Evolutionary conservation across 92 coral and sea anemone genomes (phyloP), one percentile per base, ranked within the genome.

Genomic region (Anthopleura xanthogrammica): DNA sequence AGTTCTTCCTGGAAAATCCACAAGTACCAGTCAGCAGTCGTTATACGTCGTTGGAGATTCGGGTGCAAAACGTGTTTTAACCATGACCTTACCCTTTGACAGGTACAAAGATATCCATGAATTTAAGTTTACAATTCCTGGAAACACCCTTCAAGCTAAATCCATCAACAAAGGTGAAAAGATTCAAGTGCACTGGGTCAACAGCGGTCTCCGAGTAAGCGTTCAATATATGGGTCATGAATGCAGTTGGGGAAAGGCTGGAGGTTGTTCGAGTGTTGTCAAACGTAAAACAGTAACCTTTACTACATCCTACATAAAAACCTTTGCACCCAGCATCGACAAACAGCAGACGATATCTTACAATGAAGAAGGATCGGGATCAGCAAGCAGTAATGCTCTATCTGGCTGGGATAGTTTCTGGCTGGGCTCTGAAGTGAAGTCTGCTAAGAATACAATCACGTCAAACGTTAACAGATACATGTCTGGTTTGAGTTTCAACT

Each of bases 111-210:
- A 29, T 29, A 29, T 29, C 36, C 36, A 29, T 29, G 36, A 1
- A 29, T 29, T 29, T 29, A 29, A 29, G 36, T 29, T 29, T 29
- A 29, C 0, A 29, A 29, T 29, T 29, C 85, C 85, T 29, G 85
- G 85, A 72, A 52, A 36, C 70, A 16, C 85, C 85, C 79, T 82
- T 68, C 52, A 62, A 71, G 85, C 19, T 10, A 82, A 72, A 82
- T 52, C 85, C 7, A 23, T 82, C 41, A 82, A 42, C 23, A 82
- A 72, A 22, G 85, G 85, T 13, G 14, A 72, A 48, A 82, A 82
- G 71, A 64, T 82, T 82, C 79, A 82, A 82, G 85, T 82, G 3
- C 85, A 82, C 52, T 82, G 85, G 85, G 79, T 82, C 79, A 73
- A 82, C 85, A 54, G 16, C 17, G 72, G 72, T 79, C 72, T 82